Conservation (phyloP, 2,888 invertebrate genomes). For the Nebria brevicollis region DNA sequence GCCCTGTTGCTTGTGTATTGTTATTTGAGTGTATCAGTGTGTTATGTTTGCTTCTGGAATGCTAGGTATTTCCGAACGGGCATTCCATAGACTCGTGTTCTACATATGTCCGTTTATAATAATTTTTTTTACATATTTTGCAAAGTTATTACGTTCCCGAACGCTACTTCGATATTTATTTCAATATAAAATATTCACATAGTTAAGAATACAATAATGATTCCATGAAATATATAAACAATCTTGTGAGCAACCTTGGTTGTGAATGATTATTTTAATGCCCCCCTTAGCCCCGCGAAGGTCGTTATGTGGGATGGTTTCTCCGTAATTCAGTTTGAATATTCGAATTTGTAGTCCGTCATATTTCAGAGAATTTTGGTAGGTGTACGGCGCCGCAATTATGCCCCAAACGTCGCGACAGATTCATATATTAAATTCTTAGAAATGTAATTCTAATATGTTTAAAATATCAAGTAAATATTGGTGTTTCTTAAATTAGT, state of each 20-base stretch:
- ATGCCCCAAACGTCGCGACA: neutral
- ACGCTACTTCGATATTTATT: neutral
- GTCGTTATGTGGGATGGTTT: conserved; percentile 13
- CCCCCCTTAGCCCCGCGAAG: conserved; percentile 29
- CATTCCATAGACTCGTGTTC: conserved; percentile 20
- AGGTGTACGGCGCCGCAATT: conserved; percentile 7
- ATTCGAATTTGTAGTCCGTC: neutral
- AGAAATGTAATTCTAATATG: too few relatives aligned
- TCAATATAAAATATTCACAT: neutral
- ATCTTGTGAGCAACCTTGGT: neutral
- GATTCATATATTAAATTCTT: too few relatives aligned
- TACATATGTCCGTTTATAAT: neutral
- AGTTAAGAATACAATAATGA: neutral
- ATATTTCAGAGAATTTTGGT: neutral
- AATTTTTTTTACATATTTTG: neutral
- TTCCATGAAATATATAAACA: neutral
- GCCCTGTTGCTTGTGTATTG: conserved; percentile 9
- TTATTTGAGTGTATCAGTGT: neutral
- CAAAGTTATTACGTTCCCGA: neutral
- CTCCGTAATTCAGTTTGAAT: neutral
- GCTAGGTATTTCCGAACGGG: conserved; percentile 32
- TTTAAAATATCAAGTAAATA: too few relatives aligned
- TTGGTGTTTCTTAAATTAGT: neutral
- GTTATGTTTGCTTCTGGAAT: conserved; percentile 11
- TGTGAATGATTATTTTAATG: neutral